Base-by-base conservation (phyloP, 2,888 invertebrate genomes). In the Xestobium rufovillosum region DNA sequence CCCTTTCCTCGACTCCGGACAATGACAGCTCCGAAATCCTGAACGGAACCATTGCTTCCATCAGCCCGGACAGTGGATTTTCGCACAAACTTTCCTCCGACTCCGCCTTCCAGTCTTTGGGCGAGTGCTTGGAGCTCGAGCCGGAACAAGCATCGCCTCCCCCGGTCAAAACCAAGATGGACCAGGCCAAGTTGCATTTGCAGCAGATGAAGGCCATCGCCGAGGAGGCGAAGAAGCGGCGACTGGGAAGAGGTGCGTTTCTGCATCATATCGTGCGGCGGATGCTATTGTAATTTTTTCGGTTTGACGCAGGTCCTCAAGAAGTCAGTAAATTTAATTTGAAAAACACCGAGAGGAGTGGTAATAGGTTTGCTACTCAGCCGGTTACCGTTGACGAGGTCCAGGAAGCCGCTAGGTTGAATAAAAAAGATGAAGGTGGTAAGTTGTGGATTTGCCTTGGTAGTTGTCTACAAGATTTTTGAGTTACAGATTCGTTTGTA, bases 301-400 rank as follows among this genome's bases (percentile, higher is more conserved):
- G 14, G 12, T 29, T 29, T 29, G 13, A 2, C n/a, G n/a, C n/a
- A n/a, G n/a, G n/a, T n/a, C n/a, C n/a, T n/a, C n/a, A n/a, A n/a
- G n/a, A n/a, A n/a, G n/a, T n/a, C n/a, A n/a, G n/a, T n/a, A 38
- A 37, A n/a, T 44, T 44, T 29, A 35, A 27, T 26, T 26, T 26
- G 3, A 35, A 35, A 23, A 25, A 32, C 11, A 34, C 40, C 27
- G 46, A 45, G 14, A 39, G 41, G 32, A 44, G 39, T 19, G 30
- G 38, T 14, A 40, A 41, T 42, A 72, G 70, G 41, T 80, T 78
- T 65, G 73, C 75, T 48, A 84, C 83, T 2, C 83, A 85, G 67
- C 83, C 86, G 1, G 75, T 86, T 19, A 78, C 81, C 2, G 69
- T 72, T 43, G 73, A 75, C 41, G 80, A 80, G 59, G 73, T 79